Conservation (phyloP, 2,113 vertebrate species). For the Engystomops pustulosus region DNA sequence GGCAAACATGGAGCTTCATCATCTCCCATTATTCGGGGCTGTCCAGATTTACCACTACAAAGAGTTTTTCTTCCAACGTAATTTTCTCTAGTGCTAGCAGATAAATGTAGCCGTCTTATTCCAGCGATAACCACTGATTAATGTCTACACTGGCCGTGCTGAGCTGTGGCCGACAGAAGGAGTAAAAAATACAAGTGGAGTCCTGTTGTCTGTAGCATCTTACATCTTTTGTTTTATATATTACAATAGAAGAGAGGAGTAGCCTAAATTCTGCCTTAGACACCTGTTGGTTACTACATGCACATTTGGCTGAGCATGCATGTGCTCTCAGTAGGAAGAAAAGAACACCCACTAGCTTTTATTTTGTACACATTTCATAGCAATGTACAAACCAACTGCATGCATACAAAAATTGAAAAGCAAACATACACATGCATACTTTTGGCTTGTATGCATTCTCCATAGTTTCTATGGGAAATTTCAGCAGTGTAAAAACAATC, state of each 20-base stretch:
- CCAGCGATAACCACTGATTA: background rate
- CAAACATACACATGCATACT: background rate
- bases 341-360: too few species aligned
- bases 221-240: background rate
- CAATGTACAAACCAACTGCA: background rate
- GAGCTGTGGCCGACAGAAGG: background rate
- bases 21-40: too few species aligned
- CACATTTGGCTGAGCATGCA: too few species aligned
- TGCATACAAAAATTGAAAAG: too few species aligned
- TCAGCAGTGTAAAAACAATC: background rate
- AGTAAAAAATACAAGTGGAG: too few species aligned
- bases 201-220: background rate
- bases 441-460: background rate
- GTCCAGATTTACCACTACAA: too few species aligned
- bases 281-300: too few species aligned
- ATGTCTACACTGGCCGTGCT: background rate
- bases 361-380: too few species aligned
- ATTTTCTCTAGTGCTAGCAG: background rate
- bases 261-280: too few species aligned
- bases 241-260: background rate
- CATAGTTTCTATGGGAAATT: background rate
- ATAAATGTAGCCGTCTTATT: background rate
- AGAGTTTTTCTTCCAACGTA: too few species aligned
- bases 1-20: too few species aligned
- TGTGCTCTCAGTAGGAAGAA: too few species aligned